Evolutionary conservation across 1,140 invertebrate genomes (phyloP), one percentile per base, ranked within the genome.

Genomic region (Drosophila insularis): DNA sequence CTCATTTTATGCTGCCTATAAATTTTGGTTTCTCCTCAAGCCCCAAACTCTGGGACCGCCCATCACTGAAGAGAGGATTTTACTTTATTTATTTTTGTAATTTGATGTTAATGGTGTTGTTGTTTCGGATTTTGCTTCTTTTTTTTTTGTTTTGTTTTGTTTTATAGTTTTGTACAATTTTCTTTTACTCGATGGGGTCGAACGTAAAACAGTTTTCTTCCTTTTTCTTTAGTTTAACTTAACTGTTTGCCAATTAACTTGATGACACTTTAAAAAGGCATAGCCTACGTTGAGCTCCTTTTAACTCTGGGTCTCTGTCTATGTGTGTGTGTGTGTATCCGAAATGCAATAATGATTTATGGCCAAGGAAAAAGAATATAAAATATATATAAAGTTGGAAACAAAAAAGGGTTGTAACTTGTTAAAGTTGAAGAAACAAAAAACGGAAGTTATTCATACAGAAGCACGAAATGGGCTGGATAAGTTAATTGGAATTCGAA

Each of bases 1-100:
- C 68, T 50, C 68, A 66, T 78, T 87, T 87, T 86, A 86, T 86
- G 81, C 68, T 77, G 80, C 75, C 81, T 76, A 86, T 86, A 86
- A 87, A 86, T 87, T 87, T 86, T 75, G 68, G 56, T 39, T 50
- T 50, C 43, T 21, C 17, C 21, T 50, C 43, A 21, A 1, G 2
- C 43, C 43, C 43, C 43, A 6, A 2, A 11, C 59, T 40, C 50
- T 31, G 32, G 43, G 4, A 10, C 35, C 17, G 17, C 37, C 55
- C 58, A 39, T 27, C 53, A 50, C 50, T 21, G 35, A 35, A 43
- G 58, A 43, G 58, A 40, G 67, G 65, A 85, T 61, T 71, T 64
- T 78, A 64, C 66, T 86, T 74, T 78, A 78, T 81, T 82, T 82
- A 78, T 87, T 81, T 68, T 71, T 70, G 78, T 81, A 81, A 86